These are phyloP conservation scores for Globodera ellingtonae DNA, from an alignment of 1,140 invertebrate species.

Conservation along the genomic window DNA sequence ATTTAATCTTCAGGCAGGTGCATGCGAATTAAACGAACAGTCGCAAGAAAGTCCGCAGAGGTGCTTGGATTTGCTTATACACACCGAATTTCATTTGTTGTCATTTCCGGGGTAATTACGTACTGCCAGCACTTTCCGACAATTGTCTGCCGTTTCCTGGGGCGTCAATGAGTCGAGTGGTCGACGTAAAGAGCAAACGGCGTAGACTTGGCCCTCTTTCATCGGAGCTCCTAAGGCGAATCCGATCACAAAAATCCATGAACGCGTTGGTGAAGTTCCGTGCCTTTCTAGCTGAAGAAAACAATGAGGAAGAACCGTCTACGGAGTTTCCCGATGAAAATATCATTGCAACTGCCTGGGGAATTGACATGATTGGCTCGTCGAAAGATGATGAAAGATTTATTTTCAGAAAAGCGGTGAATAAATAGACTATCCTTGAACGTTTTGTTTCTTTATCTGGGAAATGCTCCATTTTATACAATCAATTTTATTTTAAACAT, in stretches of 20 bases:
- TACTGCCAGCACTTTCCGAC: background rate
- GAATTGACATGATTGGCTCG: background rate
- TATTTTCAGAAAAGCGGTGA: background rate
- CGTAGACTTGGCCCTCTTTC: background rate
- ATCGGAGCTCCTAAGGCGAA: background rate
- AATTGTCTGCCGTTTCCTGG: background rate
- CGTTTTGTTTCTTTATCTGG: background rate
- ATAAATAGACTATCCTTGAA: background rate
- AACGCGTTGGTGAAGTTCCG: background rate
- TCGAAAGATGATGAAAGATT: background rate
- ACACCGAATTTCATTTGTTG: background rate
- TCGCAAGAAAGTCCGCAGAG: background rate
- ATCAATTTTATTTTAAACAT: background rate
- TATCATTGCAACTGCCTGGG: background rate
- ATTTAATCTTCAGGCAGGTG: background rate
- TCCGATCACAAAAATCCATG: background rate
- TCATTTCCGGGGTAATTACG: background rate
- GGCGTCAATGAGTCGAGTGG: background rate
- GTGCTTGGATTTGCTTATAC: background rate
- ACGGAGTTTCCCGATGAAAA: background rate
- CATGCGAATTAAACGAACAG: background rate
- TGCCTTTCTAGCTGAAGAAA: background rate
- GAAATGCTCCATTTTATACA: background rate
- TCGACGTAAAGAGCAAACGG: background rate
- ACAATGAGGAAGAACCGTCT: background rate